A percentile compares a stretch with the other conserved stretches of the same genome.
These are phyloP conservation scores for Agapostemon virescens DNA, from an alignment of 2,888 invertebrate species.

Conservation along the genomic window DNA sequence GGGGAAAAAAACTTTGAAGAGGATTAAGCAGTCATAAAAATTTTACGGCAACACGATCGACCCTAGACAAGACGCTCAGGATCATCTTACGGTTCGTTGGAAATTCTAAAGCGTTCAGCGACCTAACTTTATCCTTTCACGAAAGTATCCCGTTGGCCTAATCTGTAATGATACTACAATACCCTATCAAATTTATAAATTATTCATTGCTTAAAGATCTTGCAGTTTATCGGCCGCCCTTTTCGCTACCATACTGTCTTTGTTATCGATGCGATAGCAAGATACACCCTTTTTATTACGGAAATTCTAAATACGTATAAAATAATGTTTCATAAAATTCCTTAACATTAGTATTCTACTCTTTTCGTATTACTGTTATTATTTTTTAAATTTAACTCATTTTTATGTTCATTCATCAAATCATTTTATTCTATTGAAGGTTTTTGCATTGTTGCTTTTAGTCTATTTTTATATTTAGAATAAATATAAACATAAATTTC, in stretches of 20 bases:
- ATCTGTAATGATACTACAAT: neutral
- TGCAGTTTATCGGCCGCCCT: neutral
- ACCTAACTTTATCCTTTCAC: constrained; percentile 19
- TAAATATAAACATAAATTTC: too few species aligned
- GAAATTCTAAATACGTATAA: neutral
- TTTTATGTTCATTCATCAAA: too few species aligned
- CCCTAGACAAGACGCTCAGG: constrained; percentile 8
- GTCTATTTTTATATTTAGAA: too few species aligned
- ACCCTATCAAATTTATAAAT: constrained; percentile 9
- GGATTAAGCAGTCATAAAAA: constrained; percentile 59
- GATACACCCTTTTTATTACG: neutral
- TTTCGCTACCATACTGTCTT: neutral
- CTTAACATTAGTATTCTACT: neutral
- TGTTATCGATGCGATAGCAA: neutral
- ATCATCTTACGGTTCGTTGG: constrained; percentile 17
- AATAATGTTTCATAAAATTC: neutral
- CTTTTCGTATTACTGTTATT: neutral
- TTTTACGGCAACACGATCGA: constrained; percentile 51
- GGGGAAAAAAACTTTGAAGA: constrained; percentile 31
- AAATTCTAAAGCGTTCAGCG: constrained; percentile 33
- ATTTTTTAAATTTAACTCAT: too few species aligned
- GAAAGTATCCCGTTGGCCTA: constrained; percentile 6
- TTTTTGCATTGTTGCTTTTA: neutral
- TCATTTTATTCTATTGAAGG: neutral
- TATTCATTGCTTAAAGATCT: constrained; percentile 3